Conservation (phyloP, 1,140 invertebrate species). For the Scaptomyza graminum region DNA sequence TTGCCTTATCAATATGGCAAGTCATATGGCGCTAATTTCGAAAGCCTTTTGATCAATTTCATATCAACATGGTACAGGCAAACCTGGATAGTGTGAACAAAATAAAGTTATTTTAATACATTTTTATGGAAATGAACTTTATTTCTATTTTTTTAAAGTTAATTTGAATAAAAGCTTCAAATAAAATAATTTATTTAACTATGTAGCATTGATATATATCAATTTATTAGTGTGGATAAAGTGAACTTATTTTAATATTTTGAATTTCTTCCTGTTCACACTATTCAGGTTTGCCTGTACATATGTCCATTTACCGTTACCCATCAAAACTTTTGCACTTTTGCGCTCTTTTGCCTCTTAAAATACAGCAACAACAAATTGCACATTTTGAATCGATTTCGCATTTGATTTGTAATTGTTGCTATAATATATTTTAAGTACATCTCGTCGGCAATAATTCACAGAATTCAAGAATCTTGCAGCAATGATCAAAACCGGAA, state of each 20-base stretch:
- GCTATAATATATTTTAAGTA: too few relatives aligned
- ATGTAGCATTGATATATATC: too few relatives aligned
- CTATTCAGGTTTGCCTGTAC: neutral
- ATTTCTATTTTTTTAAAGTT: too few relatives aligned
- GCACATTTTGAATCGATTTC: slow-evolving; percentile 48
- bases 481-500: slow-evolving; percentile 50
- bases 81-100: too few relatives aligned
- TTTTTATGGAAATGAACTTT: too few relatives aligned
- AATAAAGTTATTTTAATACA: too few relatives aligned
- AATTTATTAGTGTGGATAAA: too few relatives aligned
- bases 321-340: slow-evolving; percentile 1
- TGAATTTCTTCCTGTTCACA: too few relatives aligned
- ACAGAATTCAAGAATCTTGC: neutral
- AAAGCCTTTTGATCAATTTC: neutral
- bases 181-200: too few relatives aligned
- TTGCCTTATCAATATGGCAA: slow-evolving; percentile 31
- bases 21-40: slow-evolving; percentile 1
- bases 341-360: neutral
- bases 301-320: too few relatives aligned
- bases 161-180: too few relatives aligned
- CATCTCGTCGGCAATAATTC: neutral
- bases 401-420: slow-evolving; percentile 60
- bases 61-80: neutral
- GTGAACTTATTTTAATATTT: too few relatives aligned
- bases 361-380: slow-evolving; percentile 36